Evolutionary conservation across 2,797 vertebrate genomes (phyloP), one percentile per base, ranked within the genome.

Genomic region (Poliocrania exsul): DNA sequence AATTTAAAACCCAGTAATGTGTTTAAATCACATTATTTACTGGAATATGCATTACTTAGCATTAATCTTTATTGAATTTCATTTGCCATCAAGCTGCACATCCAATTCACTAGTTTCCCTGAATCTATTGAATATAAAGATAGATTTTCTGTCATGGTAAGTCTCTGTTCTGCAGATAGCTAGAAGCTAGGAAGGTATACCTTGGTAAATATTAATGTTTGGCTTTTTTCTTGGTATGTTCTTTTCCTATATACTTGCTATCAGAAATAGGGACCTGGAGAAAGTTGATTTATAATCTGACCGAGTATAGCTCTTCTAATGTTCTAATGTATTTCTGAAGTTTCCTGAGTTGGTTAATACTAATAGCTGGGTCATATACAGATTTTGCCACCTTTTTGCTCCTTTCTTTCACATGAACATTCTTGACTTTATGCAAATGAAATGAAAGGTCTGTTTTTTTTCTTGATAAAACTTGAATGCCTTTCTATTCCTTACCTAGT

Each of bases 61-160:
- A 94, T 95, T 92, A 88, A 56, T 88, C 54, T 71, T 78, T 86
- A 95, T 81, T 89, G 84, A 95, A 81, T 90, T 96, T 91, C 54
- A 38, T 78, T 87, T 92, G 57, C 58, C 75, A 81, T 92, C 33
- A 69, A 88, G 50, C 15, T 72, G 44, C 25, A 73, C 12, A 81
- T 70, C 47, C 54, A 60, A 65, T 56, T 85, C 6, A 0, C 74
- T 81, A 78, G n/a, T 89, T 78, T 74, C 38, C 13, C 25, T 75
- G 54, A 88, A 93, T 54, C 69, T 83, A 33, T 81, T 74, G 78
- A 46, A 78, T 38, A 56, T 31, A 78, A 73, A 89, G 69, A 86
- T 5, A 87, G n/a, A 47, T 82, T 56, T 87, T 75, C 37, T 49
- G 29, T 66, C 67, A 75, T 66, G 24, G 9, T 28, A 70, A 72